These are phyloP conservation scores for Alligator sinensis DNA, from an alignment of 2,113 vertebrate species.

Conservation along the genomic window DNA sequence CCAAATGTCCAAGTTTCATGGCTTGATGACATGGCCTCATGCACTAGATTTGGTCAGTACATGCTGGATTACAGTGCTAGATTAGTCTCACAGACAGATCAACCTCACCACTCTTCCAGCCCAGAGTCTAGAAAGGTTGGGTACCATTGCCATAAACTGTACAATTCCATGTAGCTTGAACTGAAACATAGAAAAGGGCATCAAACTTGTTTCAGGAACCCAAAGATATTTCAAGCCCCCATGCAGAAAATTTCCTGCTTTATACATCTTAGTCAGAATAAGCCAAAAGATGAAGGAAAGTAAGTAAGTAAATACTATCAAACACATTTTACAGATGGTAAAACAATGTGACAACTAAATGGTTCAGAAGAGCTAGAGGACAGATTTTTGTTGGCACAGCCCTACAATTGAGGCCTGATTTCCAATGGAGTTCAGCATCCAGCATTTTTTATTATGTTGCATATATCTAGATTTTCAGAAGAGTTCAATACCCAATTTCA, in stretches of 20 bases:
- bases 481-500: background rate
- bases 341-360: background rate
- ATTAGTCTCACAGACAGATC: too few relatives aligned
- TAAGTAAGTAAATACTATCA: background rate
- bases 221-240: too few relatives aligned
- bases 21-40: too few relatives aligned
- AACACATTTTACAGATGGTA: background rate
- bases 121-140: too few relatives aligned
- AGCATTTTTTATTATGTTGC: background rate
- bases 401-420: background rate
- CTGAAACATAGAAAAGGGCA: too few relatives aligned
- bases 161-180: too few relatives aligned
- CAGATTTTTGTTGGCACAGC: background rate
- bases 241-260: background rate
- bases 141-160: too few relatives aligned
- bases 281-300: fast-evolving
- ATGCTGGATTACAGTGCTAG: too few relatives aligned
- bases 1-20: too few relatives aligned
- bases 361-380: background rate
- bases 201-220: too few relatives aligned
- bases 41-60: too few relatives aligned
- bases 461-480: background rate
- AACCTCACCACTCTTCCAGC: too few relatives aligned
- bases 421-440: background rate
- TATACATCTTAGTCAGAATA: background rate